Evolutionary conservation across 2,113 vertebrate genomes (phyloP), one percentile per base, ranked within the genome.

Genomic region (Paramormyrops kingsleyae): DNA sequence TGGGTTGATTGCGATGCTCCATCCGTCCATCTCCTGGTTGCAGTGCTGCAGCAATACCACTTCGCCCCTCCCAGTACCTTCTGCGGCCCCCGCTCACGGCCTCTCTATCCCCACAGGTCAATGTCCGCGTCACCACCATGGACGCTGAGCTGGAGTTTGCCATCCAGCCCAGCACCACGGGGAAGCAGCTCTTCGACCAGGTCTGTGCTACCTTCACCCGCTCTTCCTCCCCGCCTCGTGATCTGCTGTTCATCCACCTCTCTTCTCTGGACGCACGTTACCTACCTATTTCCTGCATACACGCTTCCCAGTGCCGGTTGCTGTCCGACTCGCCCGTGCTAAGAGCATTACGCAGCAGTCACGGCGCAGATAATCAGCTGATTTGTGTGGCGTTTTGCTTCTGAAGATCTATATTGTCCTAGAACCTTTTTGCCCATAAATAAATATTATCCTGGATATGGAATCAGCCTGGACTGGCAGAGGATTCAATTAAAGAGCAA

Each of bases 131-230:
- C 94, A 98, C 97, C 94, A 97, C 97, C 90, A 96, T 99, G 98
- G 98, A 99, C 80, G 98, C 98, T 0, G 98, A 99, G 96, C 95
- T 99, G 97, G 98, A 99, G 94, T 99, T 99, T 90, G 97, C 98
- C 92, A 97, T 99, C 95, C 98, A 98, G 96, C 97, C 97, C 86
- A 99, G 96, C 90, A 99, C 98, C 87, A 98, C 97, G 0, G 98
- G 98, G 91, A 99, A 99, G 52, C 97, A 99, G 94, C 96, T 99
- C 42, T 99, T 99, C 92, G 98, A 99, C 90, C 98, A 99, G 98
- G 98, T 98, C 47, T 91, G 96, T 96, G 39, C 35, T 53, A 39
- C 89, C n/a, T 1, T 31, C 9, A n/a, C 24, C n/a, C 1, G 2
- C 27, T 19, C 3, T 10, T 1, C 62, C 62, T 12, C n/a, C n/a